Evolutionary conservation across 2,113 vertebrate species (phyloP).

Genomic region (Pavo muticus): DNA sequence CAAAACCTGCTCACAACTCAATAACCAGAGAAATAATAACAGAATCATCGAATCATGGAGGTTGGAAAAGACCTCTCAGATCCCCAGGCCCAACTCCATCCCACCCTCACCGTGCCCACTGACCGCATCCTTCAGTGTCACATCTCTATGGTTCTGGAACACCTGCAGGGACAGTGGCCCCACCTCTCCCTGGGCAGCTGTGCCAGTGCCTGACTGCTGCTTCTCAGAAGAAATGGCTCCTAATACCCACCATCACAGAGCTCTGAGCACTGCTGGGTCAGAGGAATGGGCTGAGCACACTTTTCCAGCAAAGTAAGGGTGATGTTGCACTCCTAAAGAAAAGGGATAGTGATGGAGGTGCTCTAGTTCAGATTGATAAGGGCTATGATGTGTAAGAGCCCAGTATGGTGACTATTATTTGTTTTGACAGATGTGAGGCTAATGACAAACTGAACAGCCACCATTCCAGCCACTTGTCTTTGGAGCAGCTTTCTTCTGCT

Average conservation of each 20-base stretch:
- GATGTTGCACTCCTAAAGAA: background rate
- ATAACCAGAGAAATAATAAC: background rate
- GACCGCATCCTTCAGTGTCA: too few relatives aligned
- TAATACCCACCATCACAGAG: background rate
- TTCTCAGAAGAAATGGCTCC: too few relatives aligned
- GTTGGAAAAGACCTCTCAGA: too few relatives aligned
- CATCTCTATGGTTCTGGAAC: too few relatives aligned
- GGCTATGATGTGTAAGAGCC: background rate
- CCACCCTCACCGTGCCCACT: too few relatives aligned
- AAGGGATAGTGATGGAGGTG: background rate
- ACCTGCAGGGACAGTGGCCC: too few relatives aligned
- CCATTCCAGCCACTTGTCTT: background rate
- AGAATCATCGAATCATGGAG: too few relatives aligned
- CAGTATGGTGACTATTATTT: background rate
- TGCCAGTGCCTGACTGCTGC: too few relatives aligned
- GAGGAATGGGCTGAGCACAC: accelerated
- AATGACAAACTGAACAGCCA: background rate
- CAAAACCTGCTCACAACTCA: background rate
- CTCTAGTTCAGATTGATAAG: background rate
- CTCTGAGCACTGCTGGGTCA: background rate
- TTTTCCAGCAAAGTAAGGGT: background rate
- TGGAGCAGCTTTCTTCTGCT: background rate
- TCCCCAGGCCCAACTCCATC: too few relatives aligned
- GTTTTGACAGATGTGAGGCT: background rate
- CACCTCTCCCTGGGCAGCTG: too few relatives aligned